Evolutionary conservation across 2,888 invertebrate species (phyloP).

Genomic region (Petrolisthes manimaculis): DNA sequence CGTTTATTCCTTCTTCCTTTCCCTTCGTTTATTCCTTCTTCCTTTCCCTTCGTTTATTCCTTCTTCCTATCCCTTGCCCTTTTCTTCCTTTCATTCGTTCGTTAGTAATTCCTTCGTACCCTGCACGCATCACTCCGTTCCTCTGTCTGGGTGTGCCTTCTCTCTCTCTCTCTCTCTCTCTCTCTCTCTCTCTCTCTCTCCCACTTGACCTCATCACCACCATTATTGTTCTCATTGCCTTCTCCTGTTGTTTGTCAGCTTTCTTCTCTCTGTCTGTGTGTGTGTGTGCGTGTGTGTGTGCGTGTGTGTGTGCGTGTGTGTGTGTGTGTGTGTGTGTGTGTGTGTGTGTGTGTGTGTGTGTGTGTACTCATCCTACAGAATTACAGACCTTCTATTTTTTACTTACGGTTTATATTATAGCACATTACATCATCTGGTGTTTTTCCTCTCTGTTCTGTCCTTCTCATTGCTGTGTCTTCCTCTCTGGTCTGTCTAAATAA

Average conservation of each 20-base stretch:
- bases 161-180: background rate
- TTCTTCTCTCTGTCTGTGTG: background rate
- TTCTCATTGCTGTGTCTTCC: too few species aligned
- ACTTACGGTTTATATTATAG: too few species aligned
- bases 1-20: background rate
- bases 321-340: slow-evolving; percentile 33
- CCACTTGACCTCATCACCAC: background rate
- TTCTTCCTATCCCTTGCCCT: background rate
- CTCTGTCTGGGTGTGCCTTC: background rate
- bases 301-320: slow-evolving; percentile 11
- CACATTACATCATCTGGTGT: too few species aligned
- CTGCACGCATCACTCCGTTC: too few species aligned
- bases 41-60: background rate
- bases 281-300: background rate
- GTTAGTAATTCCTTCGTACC: too few species aligned
- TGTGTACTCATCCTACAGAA: background rate
- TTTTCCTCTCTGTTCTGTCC: too few species aligned
- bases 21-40: background rate
- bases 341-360: slow-evolving; percentile 34
- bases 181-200: slow-evolving; percentile 3
- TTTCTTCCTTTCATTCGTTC: too few species aligned
- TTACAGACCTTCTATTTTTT: slow-evolving; percentile 12
- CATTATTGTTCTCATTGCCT: background rate
- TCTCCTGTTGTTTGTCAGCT: too few species aligned
- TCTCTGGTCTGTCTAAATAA: too few species aligned